Evolutionary conservation across 2,797 vertebrate genomes (phyloP), one percentile per base, ranked within the genome.

Genomic region (Pogoniulus pusillus): DNA sequence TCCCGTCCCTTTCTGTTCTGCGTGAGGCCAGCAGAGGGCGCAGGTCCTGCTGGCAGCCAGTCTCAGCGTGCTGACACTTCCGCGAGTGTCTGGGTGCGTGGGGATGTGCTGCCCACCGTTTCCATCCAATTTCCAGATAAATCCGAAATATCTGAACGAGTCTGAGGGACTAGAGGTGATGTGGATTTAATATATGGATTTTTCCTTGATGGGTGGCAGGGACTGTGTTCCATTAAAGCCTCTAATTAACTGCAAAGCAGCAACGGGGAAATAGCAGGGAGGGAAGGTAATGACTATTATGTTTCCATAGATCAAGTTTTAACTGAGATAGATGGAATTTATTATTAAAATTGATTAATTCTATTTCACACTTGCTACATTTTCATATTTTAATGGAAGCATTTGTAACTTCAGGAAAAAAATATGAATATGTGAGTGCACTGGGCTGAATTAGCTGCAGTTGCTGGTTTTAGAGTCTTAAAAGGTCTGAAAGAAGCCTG

Each of bases 261-360:
- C 54, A 84, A 60, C 0, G 0, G 55, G 34, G 47, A 88, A 89
- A 85, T 39, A 17, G 12, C 0, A 6, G 5, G 27, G 17, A 54
- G 51, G 51, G 23, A 75, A 77, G 10, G 16, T 66, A 51, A 49
- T 23, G 18, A 63, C 63, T 89, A 22, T 74, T 73, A 62, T n/a
- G 34, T 78, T 90, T 65, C 87, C 62, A 66, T 17, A 86, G 55
- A 92, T 93, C 81, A 87, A 75, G 6, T 77, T 90, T 92, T 95
- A 87, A 81, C 59, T 30, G n/a, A 86, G 75, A 78, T 86, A 75
- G 87, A 80, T 93, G 14, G 34, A 90, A 90, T 85, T 95, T 93
- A 83, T 90, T 83, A 92, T 83, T 75, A 90, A 89, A 90, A 92
- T 70, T 69, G 66, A 90, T 93, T 90, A 80, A 85, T 91, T 91